These are phyloP conservation scores for Peromyscus melanophrys DNA, from an alignment of 2,797 vertebrate species.

Conservation along the genomic window DNA sequence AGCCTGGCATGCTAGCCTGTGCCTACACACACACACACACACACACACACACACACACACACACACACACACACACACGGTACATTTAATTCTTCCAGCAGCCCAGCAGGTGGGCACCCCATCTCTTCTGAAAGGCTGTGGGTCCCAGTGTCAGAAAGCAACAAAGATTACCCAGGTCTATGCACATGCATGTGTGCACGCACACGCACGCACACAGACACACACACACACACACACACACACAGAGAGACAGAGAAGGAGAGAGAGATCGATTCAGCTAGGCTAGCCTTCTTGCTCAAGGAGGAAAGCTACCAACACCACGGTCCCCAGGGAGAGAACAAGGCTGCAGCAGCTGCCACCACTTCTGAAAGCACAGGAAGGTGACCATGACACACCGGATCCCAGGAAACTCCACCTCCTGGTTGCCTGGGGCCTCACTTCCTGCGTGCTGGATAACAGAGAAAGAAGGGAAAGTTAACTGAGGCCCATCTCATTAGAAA, in stretches of 20 bases:
- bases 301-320: not conserved
- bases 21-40: not conserved
- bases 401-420: not conserved
- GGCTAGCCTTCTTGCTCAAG: not conserved
- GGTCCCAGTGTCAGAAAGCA: too few species aligned
- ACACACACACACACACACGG: fast-evolving
- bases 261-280: not conserved
- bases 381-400: not conserved
- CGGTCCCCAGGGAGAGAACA: not conserved
- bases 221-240: not conserved
- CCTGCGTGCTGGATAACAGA: not conserved
- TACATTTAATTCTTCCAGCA: not conserved
- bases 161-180: not conserved
- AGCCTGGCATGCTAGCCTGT: not conserved
- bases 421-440: not conserved
- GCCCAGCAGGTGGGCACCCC: not conserved
- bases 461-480: not conserved
- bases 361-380: not conserved
- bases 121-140: not conserved
- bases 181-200: not conserved
- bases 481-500: not conserved
- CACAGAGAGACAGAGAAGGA: not conserved
- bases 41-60: too few species aligned
- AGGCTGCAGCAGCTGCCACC: not conserved
- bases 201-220: too few species aligned